Conservation (phyloP, 2,888 invertebrate species). For the Troides oblongomaculatus region DNA sequence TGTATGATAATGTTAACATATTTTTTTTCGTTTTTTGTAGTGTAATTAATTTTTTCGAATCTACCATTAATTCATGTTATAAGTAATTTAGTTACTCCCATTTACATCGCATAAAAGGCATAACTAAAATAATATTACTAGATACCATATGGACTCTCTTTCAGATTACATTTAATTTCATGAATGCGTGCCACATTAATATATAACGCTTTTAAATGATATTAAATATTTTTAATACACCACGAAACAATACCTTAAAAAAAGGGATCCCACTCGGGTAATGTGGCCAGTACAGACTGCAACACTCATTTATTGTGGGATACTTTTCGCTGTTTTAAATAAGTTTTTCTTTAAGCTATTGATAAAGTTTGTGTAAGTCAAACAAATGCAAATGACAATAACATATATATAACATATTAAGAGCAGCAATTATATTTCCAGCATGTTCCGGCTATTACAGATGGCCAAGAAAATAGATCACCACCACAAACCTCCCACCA, state of each 20-base stretch:
- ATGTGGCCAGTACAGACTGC: no score
- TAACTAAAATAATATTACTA: neutral
- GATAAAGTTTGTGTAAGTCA: no score
- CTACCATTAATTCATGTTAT: neutral
- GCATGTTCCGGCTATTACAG: constrained; percentile 74
- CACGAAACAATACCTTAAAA: no score
- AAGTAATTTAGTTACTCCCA: neutral
- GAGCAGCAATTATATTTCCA: constrained; percentile 44
- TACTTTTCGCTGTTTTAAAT: no score
- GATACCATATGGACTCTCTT: constrained; percentile 22
- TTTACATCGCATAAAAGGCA: constrained; percentile 1
- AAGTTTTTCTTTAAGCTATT: no score
- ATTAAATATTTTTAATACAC: no score
- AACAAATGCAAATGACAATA: no score
- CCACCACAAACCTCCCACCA: constrained; percentile 55
- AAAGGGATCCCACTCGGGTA: no score
- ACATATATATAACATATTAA: neutral
- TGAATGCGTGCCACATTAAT: neutral
- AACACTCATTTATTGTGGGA: no score
- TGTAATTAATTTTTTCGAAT: neutral
- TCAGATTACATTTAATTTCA: constrained; percentile 18
- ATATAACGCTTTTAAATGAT: neutral
- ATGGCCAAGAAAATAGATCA: constrained; percentile 66
- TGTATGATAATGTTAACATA: constrained; percentile 33
- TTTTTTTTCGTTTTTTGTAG: constrained; percentile 10